A percentile compares a stretch with the other conserved stretches of the same genome.
phyloP scores from a whole-genome alignment of 2,797 vertebrate species.

The Carapus acus region DNA sequence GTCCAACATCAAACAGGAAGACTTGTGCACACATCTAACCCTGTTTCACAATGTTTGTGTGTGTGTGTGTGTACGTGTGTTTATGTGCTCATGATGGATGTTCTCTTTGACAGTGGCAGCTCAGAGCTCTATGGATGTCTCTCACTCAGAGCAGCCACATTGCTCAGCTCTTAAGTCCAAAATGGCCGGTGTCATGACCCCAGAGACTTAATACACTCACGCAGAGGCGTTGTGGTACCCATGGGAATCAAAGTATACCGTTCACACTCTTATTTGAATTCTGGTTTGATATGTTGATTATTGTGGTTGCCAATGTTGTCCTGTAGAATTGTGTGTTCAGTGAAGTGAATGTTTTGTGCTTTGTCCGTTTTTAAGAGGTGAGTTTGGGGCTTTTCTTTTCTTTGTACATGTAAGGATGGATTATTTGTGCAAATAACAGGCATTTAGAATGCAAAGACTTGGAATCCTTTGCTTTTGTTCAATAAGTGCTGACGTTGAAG shows the following conservation, averaged over 20 bases:
- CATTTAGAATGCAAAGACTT: slow-evolving; percentile 11
- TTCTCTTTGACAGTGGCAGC: slow-evolving; percentile 28
- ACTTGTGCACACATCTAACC: slow-evolving; percentile 18
- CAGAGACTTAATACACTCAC: slow-evolving; percentile 50
- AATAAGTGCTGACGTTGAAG: slow-evolving; percentile 18
- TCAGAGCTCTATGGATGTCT: slow-evolving; percentile 47
- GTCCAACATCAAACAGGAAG: slow-evolving; percentile 18
- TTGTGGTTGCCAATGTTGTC: slow-evolving; percentile 54
- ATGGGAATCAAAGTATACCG: slow-evolving; percentile 44
- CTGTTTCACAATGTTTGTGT: slow-evolving; percentile 9
- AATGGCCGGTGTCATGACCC: slow-evolving; percentile 57
- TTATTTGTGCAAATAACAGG: slow-evolving; percentile 6
- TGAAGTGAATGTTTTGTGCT: slow-evolving; percentile 42
- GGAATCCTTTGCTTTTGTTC: slow-evolving; percentile 1
- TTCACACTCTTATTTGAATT: slow-evolving; percentile 44
- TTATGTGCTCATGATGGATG: slow-evolving; percentile 18
- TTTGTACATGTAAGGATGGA: background rate
- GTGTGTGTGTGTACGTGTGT: slow-evolving; percentile 28
- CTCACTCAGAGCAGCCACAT: slow-evolving; percentile 25
- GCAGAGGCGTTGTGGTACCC: slow-evolving; percentile 54
- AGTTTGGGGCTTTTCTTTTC: slow-evolving; percentile 7
- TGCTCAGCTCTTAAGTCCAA: slow-evolving; percentile 36
- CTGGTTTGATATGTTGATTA: slow-evolving; percentile 51
- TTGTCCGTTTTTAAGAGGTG: slow-evolving; percentile 33
- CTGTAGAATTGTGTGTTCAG: slow-evolving; percentile 45